Evolutionary conservation across 2,113 vertebrate genomes (phyloP).

Genomic region (Serilophus lunatus): DNA sequence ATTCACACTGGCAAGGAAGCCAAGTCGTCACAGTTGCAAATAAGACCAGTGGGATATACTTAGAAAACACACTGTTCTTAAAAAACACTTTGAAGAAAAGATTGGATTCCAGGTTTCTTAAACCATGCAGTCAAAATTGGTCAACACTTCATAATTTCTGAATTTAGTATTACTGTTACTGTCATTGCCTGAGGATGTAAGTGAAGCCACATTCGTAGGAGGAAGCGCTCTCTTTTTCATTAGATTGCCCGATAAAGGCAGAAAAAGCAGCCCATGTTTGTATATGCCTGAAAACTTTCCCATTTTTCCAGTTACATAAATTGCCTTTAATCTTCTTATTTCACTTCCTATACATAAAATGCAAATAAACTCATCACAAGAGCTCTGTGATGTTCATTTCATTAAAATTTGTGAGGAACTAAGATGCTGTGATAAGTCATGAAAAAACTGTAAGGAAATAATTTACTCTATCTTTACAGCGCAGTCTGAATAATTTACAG

Average conservation of each 20-base stretch:
- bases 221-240: background rate
- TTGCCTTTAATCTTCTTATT: constrained; percentile 19
- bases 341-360: constrained; percentile 2
- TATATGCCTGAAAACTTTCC: background rate
- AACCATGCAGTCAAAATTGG: background rate
- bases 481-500: background rate
- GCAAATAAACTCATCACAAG: constrained; percentile 12
- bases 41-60: background rate
- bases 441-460: background rate
- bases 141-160: background rate
- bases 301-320: constrained; percentile 7
- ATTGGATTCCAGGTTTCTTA: background rate
- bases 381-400: background rate
- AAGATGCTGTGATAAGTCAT: background rate
- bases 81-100: background rate
- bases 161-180: background rate
- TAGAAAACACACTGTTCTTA: background rate
- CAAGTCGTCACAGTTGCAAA: background rate
- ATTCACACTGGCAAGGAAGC: background rate
- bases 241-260: background rate
- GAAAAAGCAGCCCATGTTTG: background rate
- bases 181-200: background rate
- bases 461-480: background rate
- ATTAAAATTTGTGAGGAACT: constrained; percentile 7
- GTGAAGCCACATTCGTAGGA: background rate